These are phyloP conservation scores for Meles meles DNA, from an alignment of 2,113 vertebrate species.

Conservation along the genomic window DNA sequence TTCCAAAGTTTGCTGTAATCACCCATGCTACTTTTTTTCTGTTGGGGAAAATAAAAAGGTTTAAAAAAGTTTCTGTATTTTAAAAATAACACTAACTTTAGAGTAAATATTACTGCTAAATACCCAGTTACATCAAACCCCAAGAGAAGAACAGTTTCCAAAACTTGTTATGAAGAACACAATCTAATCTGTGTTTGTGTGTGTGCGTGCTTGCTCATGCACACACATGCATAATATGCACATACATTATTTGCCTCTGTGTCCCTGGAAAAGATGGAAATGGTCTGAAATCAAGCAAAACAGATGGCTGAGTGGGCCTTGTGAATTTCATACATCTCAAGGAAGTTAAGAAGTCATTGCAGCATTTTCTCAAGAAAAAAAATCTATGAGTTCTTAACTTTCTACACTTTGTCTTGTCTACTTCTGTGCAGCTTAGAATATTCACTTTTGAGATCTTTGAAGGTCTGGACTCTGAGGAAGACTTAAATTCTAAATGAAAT, in stretches of 20 bases:
- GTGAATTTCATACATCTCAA: conserved; percentile 8
- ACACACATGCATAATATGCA: neutral
- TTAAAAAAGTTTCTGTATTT: neutral
- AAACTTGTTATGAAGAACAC: neutral
- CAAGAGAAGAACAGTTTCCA: neutral
- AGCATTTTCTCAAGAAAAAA: conserved; percentile 38
- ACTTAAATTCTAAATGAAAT: neutral
- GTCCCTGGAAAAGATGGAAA: conserved; percentile 58
- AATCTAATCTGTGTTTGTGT: neutral
- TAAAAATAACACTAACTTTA: neutral
- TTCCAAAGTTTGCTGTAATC: conserved; percentile 25
- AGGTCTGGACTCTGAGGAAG: neutral
- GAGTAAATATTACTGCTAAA: neutral
- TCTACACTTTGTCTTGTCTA: conserved; percentile 40
- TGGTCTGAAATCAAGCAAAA: conserved; percentile 31
- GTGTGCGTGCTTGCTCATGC: neutral
- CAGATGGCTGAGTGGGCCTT: conserved; percentile 62
- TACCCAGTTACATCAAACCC: neutral
- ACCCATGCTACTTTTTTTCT: neutral
- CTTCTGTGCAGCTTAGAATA: conserved; percentile 6
- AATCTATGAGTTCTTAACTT: conserved; percentile 21
- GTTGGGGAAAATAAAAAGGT: neutral
- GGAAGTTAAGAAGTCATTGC: conserved; percentile 55
- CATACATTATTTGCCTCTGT: neutral
- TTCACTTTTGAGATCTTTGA: neutral